Evolutionary conservation across 2,797 vertebrate species (phyloP), one percentile per base, ranked within the genome.

Genomic region (Rousettus madagascariensis): DNA sequence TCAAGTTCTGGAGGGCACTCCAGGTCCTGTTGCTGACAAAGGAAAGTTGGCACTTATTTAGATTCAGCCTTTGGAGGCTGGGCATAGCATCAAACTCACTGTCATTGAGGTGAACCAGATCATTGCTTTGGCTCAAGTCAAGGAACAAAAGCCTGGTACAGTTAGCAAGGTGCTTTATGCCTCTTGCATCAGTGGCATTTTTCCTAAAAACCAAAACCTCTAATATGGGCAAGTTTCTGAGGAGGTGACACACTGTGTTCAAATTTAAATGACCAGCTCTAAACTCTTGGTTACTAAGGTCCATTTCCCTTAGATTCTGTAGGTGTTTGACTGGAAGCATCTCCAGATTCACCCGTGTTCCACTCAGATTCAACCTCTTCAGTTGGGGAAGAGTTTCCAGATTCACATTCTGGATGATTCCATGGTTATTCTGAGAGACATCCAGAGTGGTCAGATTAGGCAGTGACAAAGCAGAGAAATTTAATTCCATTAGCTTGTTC

Each of bases 401-500:
- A 94, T 65, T 4, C 33, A 94, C 94, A 57, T 95, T 91, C 20
- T 78, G 86, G 59, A 92, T 95, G 53, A 80, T 36, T 69, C 3
- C 2, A 6, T 57, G 24, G 20, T n/a, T 75, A 46, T 96, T 90
- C 65, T 28, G 86, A 86, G 95, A 97, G 41, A 94, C 59, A 71
- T 90, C 68, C 36, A 97, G 85, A 65, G n/a, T 78, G 24, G 63
- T 85, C 46, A 95, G 22, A 53, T 91, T 88, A 61, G 96, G 84
- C 30, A 97, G 36, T 69, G 75, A 88, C 75, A 95, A 74, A 57
- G 41, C 57, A 86, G 94, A 90, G 72, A 91, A 90, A 92, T 96
- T 97, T 97, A 97, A 95, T 90, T 96, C 95, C 63, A 20, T 77
- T 96, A 96, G 91, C 9, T 92, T 6, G 26, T 97, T 95, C 66